Evolutionary conservation across 1,140 invertebrate genomes (phyloP).

Genomic region (Drosophila punjabiensis): DNA sequence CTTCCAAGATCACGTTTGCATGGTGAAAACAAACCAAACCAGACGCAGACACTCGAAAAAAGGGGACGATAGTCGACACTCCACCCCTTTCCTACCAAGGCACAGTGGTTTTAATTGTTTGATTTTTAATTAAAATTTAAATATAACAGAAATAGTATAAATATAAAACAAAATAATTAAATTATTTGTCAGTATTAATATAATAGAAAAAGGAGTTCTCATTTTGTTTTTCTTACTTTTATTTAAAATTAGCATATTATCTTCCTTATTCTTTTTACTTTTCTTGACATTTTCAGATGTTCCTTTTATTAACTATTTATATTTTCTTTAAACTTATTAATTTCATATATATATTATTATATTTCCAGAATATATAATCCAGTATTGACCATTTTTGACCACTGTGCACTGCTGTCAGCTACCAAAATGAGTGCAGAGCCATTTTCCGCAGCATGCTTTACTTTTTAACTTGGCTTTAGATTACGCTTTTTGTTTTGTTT

Average conservation of each 20-base stretch:
- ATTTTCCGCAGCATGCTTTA: conserved; percentile 77
- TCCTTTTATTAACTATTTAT: not conserved
- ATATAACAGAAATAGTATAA: too few relatives aligned
- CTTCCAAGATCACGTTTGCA: conserved; percentile 59
- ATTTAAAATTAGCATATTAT: too few relatives aligned
- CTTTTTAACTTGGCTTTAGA: conserved; percentile 55
- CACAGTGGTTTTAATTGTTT: not conserved
- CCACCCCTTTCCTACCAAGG: conserved; percentile 7
- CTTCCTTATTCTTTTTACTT: too few relatives aligned
- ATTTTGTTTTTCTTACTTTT: too few relatives aligned
- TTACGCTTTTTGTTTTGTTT: conserved; percentile 37
- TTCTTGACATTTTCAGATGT: not conserved
- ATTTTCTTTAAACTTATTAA: not conserved
- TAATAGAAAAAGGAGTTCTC: too few relatives aligned
- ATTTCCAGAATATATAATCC: not conserved
- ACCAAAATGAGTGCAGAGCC: conserved; percentile 80
- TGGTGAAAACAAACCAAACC: conserved; percentile 72
- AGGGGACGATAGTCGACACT: conserved; percentile 53
- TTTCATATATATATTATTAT: too few relatives aligned
- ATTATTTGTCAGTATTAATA: not conserved
- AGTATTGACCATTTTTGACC: not conserved
- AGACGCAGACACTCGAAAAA: conserved; percentile 48
- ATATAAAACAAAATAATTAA: too few relatives aligned
- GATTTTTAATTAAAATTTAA: too few relatives aligned
- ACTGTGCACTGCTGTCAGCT: conserved; percentile 57